These are phyloP conservation scores for Eilema griseolum DNA, from an alignment of 2,888 invertebrate species.

Conservation along the genomic window DNA sequence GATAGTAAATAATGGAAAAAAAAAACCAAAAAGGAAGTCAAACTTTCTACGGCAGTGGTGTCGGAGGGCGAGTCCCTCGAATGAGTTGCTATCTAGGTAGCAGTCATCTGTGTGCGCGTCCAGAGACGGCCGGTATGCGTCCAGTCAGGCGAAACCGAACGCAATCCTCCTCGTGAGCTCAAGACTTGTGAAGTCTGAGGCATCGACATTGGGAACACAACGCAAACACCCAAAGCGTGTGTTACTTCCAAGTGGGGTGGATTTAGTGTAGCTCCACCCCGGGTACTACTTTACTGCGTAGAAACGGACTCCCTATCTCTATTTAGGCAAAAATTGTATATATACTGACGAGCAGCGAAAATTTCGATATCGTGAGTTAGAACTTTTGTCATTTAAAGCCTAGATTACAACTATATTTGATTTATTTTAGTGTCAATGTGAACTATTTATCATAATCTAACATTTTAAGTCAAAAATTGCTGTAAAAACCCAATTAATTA, in stretches of 20 bases:
- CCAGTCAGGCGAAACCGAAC: neutral
- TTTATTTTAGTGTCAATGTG: neutral
- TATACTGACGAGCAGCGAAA: neutral
- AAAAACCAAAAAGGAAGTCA: slow-evolving; percentile 10
- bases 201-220: neutral
- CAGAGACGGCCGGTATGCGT: neutral
- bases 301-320: slow-evolving; percentile 18
- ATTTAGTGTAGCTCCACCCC: slow-evolving; percentile 21
- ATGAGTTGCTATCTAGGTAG: too few relatives aligned
- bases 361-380: slow-evolving; percentile 15
- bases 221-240: neutral
- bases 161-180: too few relatives aligned
- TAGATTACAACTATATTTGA: neutral
- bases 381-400: neutral
- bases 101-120: neutral
- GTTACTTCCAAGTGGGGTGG: slow-evolving; percentile 9
- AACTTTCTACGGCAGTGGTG: slow-evolving; percentile 20
- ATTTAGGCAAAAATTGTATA: neutral
- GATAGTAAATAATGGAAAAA: too few relatives aligned
- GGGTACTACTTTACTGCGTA: slow-evolving; percentile 14
- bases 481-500: neutral
- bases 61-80: slow-evolving; percentile 4
- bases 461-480: neutral
- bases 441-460: neutral
- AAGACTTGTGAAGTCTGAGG: too few relatives aligned